Percentiles rank a stretch among this genome's conserved stretches.
phyloP scores from a whole-genome alignment of 1,140 invertebrate genomes.

The Neodiprion virginianus region DNA sequence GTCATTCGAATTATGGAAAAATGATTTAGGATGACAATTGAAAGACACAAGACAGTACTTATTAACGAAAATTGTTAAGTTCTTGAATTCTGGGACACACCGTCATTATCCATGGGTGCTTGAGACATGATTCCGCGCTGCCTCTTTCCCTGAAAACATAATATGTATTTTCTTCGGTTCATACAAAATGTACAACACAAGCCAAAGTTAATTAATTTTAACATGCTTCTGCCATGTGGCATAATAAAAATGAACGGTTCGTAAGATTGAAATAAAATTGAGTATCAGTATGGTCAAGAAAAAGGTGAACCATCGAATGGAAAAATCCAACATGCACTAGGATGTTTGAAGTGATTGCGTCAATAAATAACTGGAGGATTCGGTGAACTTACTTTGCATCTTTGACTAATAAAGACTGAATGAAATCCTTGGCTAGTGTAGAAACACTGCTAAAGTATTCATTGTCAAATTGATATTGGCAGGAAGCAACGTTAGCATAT shows the following conservation, averaged over 20 bases:
- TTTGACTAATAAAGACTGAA: constrained; percentile 65
- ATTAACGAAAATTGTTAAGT: constrained; percentile 33
- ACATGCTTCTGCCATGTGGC: not conserved
- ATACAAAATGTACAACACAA: not conserved
- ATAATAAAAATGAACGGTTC: too few relatives aligned
- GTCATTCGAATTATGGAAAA: constrained; percentile 34
- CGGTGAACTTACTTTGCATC: constrained; percentile 63
- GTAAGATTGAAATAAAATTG: too few relatives aligned
- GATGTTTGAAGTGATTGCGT: too few relatives aligned
- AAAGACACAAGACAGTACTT: constrained; percentile 36
- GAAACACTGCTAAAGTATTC: constrained; percentile 69
- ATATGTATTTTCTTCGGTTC: constrained; percentile 16
- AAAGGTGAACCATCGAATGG: too few relatives aligned
- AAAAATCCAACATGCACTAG: too few relatives aligned
- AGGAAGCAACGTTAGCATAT: constrained; percentile 72
- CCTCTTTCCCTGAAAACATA: constrained; percentile 64
- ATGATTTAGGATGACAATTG: constrained; percentile 31
- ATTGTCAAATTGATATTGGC: constrained; percentile 71
- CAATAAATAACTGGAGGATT: constrained; percentile 10
- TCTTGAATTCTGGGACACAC: constrained; percentile 55
- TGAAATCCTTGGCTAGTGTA: constrained; percentile 69
- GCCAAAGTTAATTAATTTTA: constrained; percentile 4
- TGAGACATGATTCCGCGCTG: constrained; percentile 68
- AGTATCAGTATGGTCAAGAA: too few relatives aligned
- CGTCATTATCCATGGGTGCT: constrained; percentile 72